Evolutionary conservation across 2,797 vertebrate species (phyloP), one percentile per base, ranked within the genome.

Genomic region (Sphenopsis melanotis): DNA sequence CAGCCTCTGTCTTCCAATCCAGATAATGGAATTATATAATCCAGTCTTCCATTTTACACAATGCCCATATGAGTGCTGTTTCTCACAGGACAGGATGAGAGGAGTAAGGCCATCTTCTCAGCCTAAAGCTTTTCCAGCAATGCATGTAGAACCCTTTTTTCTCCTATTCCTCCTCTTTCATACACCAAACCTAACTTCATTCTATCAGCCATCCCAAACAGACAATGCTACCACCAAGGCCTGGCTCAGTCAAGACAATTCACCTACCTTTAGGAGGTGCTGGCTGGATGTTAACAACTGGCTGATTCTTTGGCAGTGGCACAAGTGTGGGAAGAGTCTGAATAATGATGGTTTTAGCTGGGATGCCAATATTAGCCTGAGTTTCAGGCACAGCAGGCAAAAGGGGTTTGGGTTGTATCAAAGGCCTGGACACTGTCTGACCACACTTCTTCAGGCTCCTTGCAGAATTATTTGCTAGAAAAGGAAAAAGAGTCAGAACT

Each of bases 331-430:
- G 98, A 66, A 99, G 90, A 19, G 99, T 98, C 97, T 99, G 99
- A 90, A 99, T 98, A 97, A 99, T 98, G 95, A 99, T 99, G 55
- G 99, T 98, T 97, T 99, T 99, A 26, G 98, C 91, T 85, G 98
- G 98, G 87, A 99, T 96, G 6, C 98, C 89, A 56, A 98, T 72
- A 56, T 97, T 94, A 26, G 98, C 64, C 55, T 97, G 98, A 92
- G 98, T 60, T 94, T 99, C 96, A 42, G 98, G 98, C 89, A 99
- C 91, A 34, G 98, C 98, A 76, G 98, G 98, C 88, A 99, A 72
- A 64, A 98, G 95, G 2, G 98, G 98, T 94, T 98, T 99, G 50
- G 98, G 99, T 68, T 99, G 99, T 97, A 99, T 98, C 65, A 98
- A 98, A 95, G 99, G 97, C 95, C 98, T 99, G 16, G 98, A 98